Evolutionary conservation across 2,888 invertebrate genomes (phyloP), one percentile per base, ranked within the genome.

Genomic region (Andricus curvator): DNA sequence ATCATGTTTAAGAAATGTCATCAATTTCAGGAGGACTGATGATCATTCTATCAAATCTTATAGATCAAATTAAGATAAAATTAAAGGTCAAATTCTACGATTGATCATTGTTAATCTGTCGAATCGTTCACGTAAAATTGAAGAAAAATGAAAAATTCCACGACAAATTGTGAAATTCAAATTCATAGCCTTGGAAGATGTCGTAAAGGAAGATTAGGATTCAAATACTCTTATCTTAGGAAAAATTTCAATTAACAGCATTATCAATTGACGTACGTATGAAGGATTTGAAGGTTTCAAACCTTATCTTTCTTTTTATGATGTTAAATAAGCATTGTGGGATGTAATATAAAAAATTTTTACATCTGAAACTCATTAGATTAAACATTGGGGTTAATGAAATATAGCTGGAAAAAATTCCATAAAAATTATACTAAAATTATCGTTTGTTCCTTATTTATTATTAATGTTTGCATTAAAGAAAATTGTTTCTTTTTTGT

Each of bases 41-140:
- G 25, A 67, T n/a, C 9, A 33, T 29, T 22, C n/a, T 56, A 44
- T 51, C 29, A 15, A 29, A 29, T 60, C 60, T 60, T 20, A 29
- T 17, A 33, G 56, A 74, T 51, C 56, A 74, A 44, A 56, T 48
- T 17, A 56, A n/a, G 29, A 51, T 48, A 25, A 70, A 70, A 33
- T 70, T 29, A 51, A 51, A 33, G 70, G 48, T 51, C 29, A 44
- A 70, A 70, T 51, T 51, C 20, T 51, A 22, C 48, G 48, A 29
- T 29, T 70, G 29, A 70, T 70, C 29, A 29, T 51, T 22, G 20
- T 29, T 20, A 51, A 48, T 48, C 48, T 48, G 5, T n/a, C 11
- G 11, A n/a, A n/a, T 56, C 9, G 4, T 11, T n/a, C 9, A 5
- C 17, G 3, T 11, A 22, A 56, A 56, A 56, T 56, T 56, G 3